A percentile compares a stretch with the other conserved stretches of the same genome.
Conservation (phyloP, 2,113 vertebrate genomes). For the Neogale vison region DNA sequence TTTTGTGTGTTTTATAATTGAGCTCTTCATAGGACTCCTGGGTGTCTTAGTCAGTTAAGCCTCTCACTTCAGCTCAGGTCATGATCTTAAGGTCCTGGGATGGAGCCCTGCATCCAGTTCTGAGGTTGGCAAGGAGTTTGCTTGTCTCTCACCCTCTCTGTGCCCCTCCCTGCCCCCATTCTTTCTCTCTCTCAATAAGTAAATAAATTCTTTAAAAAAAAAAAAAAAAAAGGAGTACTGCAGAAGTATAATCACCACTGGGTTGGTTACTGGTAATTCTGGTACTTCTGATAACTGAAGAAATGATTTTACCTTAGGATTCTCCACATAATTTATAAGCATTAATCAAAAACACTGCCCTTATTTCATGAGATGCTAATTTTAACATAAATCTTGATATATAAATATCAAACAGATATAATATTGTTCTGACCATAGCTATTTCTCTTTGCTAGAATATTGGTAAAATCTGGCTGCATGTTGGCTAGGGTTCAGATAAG, state of each 20-base stretch:
- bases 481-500: not conserved
- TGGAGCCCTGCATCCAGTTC: not conserved
- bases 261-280: no score
- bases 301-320: not conserved
- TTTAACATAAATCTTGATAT: not conserved
- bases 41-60: not conserved
- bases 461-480: not conserved
- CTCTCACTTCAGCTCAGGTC: not conserved
- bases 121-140: not conserved
- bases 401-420: not conserved
- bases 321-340: not conserved
- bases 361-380: not conserved
- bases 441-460: not conserved
- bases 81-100: not conserved
- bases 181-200: not conserved
- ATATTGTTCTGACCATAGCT: not conserved
- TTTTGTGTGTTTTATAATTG: not conserved
- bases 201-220: not conserved
- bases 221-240: not conserved
- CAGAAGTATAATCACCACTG: fast-evolving
- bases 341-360: not conserved
- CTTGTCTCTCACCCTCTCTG: not conserved
- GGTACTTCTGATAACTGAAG: not conserved
- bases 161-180: not conserved
- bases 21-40: not conserved